Base-by-base conservation (phyloP, 30 jellyfish, hydroid and myxozoan species). In the Rhopilema esculentum region DNA sequence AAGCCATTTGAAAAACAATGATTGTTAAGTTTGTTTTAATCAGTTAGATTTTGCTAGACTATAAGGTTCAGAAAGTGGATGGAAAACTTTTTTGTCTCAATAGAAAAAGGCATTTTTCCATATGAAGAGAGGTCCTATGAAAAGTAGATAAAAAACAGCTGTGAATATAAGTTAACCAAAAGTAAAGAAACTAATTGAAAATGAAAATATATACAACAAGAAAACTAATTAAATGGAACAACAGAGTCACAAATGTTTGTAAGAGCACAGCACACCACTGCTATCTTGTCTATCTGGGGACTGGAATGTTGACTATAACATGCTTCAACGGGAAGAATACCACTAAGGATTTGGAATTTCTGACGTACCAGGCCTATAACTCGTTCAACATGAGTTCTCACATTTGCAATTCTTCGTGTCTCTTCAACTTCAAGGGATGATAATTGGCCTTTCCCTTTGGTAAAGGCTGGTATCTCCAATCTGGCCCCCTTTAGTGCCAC, bases 371-470 rank as follows among this genome's bases (percentile, higher is more conserved):
- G 70, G 17, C 92, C 92, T n/a, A 83, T 83, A 8, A 83, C 85
- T 83, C 92, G 48, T 51, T 83, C 92, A 20, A 83, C 92, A 26
- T 83, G 86, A 6, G 68, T 83, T 26, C 85, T 49, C 27, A 67
- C 85, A 67, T 52, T 27, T n/a, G 92, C 85, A 51, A 83, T 48
- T 68, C 75, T 77, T 71, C 86, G 85, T n/a, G 86, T 83, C 16
- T 29, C 61, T 49, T 83, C 92, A 9, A 83, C 77, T n/a, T 69
- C 92, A 6, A 40, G 22, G 18, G 84, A 51, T 27, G 71, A 49
- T 30, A 83, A 85, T 70, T 67, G 86, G n/a, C 68, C 69, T 69
- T 67, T 69, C 49, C 92, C 77, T 33, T 27, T 69, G 15, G 86
- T 33, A 70, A 83, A 67, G 18, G 32, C 86, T 17, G 85, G 92